Conservation (phyloP, 1,140 invertebrate genomes). For the Drosophila funebris region DNA sequence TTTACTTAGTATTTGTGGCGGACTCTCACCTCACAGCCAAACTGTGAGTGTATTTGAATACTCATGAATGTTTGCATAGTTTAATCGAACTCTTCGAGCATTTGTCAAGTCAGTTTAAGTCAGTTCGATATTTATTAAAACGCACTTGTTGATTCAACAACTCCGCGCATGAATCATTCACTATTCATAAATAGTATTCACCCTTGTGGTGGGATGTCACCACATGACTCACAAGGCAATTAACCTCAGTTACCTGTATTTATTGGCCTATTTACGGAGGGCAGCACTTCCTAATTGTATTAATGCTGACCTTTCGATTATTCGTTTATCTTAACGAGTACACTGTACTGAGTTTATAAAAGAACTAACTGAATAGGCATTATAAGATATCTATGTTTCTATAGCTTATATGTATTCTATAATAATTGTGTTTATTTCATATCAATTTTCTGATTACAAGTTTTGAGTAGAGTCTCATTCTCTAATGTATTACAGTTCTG, state of each 20-base stretch:
- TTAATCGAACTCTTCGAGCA: slow-evolving; percentile 1
- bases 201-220: not conserved
- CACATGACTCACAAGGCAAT: slow-evolving; percentile 15
- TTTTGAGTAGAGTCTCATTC: too few species aligned
- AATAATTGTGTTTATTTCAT: too few species aligned
- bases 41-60: not conserved
- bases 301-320: not conserved
- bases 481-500: too few species aligned
- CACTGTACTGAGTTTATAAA: not conserved
- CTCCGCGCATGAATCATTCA: slow-evolving; percentile 12
- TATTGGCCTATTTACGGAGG: slow-evolving; percentile 18
- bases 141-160: slow-evolving; percentile 6
- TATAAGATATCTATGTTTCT: too few species aligned
- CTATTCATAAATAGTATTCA: not conserved
- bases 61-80: not conserved
- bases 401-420: too few species aligned
- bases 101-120: too few species aligned
- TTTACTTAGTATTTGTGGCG: not conserved
- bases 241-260: not conserved
- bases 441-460: too few species aligned
- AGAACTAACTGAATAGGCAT: too few species aligned
- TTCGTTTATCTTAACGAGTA: not conserved
- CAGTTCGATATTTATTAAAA: not conserved
- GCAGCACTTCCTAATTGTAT: not conserved
- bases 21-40: not conserved